Base-by-base conservation (phyloP, 2,113 vertebrate species). In the Syngnathoides biaculeatus region DNA sequence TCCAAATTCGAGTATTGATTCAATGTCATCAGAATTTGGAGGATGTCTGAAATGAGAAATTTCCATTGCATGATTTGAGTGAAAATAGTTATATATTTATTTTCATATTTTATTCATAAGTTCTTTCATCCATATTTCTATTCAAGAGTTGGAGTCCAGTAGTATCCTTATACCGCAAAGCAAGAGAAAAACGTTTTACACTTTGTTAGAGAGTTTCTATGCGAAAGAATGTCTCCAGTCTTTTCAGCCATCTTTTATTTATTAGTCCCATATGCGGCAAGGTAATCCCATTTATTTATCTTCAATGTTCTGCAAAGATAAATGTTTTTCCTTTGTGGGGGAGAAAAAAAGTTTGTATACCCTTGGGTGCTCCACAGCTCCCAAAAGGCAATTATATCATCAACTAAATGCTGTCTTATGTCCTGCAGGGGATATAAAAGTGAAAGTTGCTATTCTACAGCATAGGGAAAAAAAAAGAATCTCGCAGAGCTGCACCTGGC, bases 401-500 rank as follows among this genome's bases (percentile, higher is more conserved):
- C 30, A 47, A 64, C 26, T 48, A 64, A 64, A 64, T 48, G 62
- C 62, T 48, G 24, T 64, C 14, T 64, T 47, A 30, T 47, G 22
- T 45, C 14, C 14, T 64, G 42, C 19, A 64, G 42, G 62, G 26
- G 26, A 64, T 20, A 64, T 64, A 30, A 47, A 48, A 47, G 19
- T 48, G 42, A 48, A 64, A 30, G 26, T 47, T 64, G 43, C 47
- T 64, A 30, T 64, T 64, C 26, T 47, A n/a, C 42, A 1, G 15
- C 24, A 17, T 42, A 65, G 39, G 19, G 12, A n/a, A 13, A 56
- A 66, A 27, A 65, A 52, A 55, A 8, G 9, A 35, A 20, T 42
- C 26, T 13, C 22, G 30, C 42, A 10, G n/a, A 55, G 68, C 48
- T 63, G 68, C 43, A 62, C 58, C 68, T 70, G 68, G 35, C 55